Conservation (phyloP, 2,113 vertebrate species). For the Tympanuchus pallidicinctus region DNA sequence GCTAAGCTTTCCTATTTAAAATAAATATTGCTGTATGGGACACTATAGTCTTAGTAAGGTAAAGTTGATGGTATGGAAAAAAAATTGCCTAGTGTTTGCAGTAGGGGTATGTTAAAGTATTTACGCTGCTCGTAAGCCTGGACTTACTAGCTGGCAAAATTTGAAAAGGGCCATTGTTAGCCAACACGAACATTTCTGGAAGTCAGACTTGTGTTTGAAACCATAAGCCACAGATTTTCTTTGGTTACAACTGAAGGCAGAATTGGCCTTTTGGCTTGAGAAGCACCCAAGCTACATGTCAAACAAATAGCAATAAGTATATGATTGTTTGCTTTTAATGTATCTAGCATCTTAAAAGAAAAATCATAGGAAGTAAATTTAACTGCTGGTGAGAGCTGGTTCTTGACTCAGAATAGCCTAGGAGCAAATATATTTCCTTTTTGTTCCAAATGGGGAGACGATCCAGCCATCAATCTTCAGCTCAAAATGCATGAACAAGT, state of each 20-base stretch:
- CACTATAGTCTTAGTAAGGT: background rate
- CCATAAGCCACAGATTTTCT: background rate
- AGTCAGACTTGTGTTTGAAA: conserved; percentile 17
- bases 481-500: conserved; percentile 66
- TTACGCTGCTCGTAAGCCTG: background rate
- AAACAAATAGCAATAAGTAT: conserved; percentile 13
- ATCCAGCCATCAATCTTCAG: conserved; percentile 60
- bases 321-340: conserved; percentile 34
- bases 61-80: background rate
- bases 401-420: conserved; percentile 15
- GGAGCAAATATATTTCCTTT: conserved; percentile 28
- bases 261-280: background rate
- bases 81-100: conserved; percentile 3
- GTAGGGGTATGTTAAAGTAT: background rate
- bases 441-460: conserved; percentile 39
- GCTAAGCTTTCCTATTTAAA: background rate
- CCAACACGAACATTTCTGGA: conserved; percentile 14
- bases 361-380: background rate
- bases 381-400: conserved; percentile 27
- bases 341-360: conserved; percentile 21
- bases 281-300: background rate
- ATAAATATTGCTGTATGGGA: background rate
- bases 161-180: conserved; percentile 32
- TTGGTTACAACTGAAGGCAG: background rate
- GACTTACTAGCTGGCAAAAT: conserved; percentile 12